phyloP scores from a whole-genome alignment of 2,797 vertebrate genomes.

The Telmatherina bonti region DNA sequence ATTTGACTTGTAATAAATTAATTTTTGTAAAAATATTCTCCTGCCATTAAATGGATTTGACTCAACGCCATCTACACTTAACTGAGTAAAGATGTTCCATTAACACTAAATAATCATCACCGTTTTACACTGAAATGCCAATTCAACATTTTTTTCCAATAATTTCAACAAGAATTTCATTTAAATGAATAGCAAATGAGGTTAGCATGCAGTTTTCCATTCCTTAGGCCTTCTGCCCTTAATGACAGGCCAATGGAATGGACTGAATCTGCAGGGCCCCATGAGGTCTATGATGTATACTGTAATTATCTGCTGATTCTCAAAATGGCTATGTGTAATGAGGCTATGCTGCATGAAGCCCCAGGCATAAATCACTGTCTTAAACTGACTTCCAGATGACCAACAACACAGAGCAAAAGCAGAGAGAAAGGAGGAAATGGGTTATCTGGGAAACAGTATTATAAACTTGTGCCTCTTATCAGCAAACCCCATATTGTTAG shows the following conservation, averaged over 20 bases:
- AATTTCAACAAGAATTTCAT: conserved; percentile 29
- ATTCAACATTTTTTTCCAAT: conserved; percentile 29
- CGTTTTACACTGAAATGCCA: conserved; percentile 43
- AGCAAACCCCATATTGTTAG: conserved; percentile 67
- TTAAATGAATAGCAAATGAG: conserved; percentile 50
- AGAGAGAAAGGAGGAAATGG: conserved; percentile 53
- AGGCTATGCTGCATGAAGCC: conserved; percentile 81
- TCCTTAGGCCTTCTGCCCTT: conserved; percentile 62
- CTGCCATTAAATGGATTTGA: conserved; percentile 16
- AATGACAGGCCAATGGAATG: conserved; percentile 74
- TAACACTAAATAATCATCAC: conserved; percentile 37
- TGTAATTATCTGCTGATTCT: conserved; percentile 89
- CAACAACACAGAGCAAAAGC: conserved; percentile 70
- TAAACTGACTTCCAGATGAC: conserved; percentile 81
- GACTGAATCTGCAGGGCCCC: conserved; percentile 73
- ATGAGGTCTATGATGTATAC: conserved; percentile 85
- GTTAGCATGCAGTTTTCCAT: conserved; percentile 58
- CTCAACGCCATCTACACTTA: conserved; percentile 9
- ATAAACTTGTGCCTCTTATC: conserved; percentile 65
- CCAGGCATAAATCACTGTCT: conserved; percentile 86
- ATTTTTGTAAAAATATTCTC: conserved; percentile 22
- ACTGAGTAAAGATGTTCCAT: conserved; percentile 31
- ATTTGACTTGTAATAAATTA: neutral
- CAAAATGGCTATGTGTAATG: conserved; percentile 87
- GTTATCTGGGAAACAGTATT: conserved; percentile 61